These are phyloP conservation scores for Drosophila vallismaia DNA, from an alignment of 2,888 invertebrate genomes.

Conservation along the genomic window DNA sequence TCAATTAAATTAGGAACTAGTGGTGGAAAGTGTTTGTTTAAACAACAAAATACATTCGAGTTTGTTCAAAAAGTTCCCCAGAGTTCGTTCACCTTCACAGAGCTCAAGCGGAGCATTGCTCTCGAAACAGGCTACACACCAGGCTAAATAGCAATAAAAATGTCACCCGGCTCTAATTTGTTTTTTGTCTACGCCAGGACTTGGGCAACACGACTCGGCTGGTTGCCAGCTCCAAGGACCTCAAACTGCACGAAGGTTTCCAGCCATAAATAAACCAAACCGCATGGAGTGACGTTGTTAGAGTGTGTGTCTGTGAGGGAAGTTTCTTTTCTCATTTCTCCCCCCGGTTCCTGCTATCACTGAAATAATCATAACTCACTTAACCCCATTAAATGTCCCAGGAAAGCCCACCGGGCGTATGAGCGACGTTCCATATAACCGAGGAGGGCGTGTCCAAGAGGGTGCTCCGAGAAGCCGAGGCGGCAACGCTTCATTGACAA, in stretches of 20 bases:
- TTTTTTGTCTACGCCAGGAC: constrained; percentile 48
- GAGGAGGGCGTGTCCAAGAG: constrained; percentile 61
- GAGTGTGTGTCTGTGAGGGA: constrained; percentile 1
- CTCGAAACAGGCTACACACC: constrained; percentile 20
- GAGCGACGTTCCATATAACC: constrained; percentile 28
- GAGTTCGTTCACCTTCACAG: constrained; percentile 59
- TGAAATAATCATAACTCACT: constrained; percentile 69
- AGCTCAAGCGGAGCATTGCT: constrained; percentile 30
- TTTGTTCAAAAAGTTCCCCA: constrained; percentile 3
- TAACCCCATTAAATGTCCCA: constrained; percentile 64
- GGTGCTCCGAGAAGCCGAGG: constrained; percentile 28
- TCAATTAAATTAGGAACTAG: neutral
- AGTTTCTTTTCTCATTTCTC: constrained; percentile 22
- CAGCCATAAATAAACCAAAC: constrained; percentile 35
- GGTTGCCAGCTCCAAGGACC: constrained; percentile 30
- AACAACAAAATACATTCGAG: neutral
- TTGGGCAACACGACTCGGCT: constrained; percentile 15
- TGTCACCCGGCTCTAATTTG: constrained; percentile 71
- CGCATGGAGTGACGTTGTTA: constrained; percentile 1
- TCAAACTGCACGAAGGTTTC: constrained; percentile 11
- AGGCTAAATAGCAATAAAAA: constrained; percentile 68
- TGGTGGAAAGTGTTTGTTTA: neutral
- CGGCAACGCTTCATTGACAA: constrained; percentile 57
- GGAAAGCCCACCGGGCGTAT: constrained; percentile 39
- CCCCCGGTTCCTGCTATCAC: constrained; percentile 16